Evolutionary conservation across 2,113 vertebrate genomes (phyloP).

Genomic region (Dendrocopos noguchii): DNA sequence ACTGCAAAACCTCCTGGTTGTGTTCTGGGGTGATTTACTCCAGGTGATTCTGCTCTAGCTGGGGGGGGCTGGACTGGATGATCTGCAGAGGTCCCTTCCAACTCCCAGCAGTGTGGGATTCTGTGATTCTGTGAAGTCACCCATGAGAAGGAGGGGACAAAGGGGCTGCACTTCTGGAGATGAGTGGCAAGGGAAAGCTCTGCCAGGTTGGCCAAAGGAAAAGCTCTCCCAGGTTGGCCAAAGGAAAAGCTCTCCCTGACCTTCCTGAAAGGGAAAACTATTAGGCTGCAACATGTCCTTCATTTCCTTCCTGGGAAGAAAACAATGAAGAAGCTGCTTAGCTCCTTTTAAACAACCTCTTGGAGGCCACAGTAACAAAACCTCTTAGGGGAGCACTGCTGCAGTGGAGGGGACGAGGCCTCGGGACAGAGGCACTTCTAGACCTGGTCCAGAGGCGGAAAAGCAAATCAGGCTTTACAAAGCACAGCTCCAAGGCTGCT

Average conservation of each 20-base stretch:
- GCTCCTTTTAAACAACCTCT: not conserved
- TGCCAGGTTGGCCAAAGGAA: not conserved
- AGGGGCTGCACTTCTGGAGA: not conserved
- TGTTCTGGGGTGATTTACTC: too few relatives aligned
- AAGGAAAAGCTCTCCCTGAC: not conserved
- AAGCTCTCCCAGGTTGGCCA: not conserved
- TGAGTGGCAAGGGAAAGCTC: not conserved
- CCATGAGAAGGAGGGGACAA: not conserved
- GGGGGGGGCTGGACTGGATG: too few relatives aligned
- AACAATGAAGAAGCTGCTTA: slow-evolving; percentile 22
- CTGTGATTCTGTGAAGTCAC: not conserved
- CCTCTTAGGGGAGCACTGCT: not conserved
- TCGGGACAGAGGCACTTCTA: not conserved
- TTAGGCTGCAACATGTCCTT: not conserved
- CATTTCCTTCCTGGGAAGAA: slow-evolving; percentile 5
- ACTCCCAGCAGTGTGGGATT: too few relatives aligned
- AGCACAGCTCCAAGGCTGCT: not conserved
- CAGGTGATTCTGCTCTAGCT: too few relatives aligned
- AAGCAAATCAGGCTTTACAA: not conserved
- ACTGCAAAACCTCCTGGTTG: too few relatives aligned
- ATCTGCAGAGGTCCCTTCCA: too few relatives aligned
- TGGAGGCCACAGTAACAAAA: not conserved
- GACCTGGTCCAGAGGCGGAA: not conserved
- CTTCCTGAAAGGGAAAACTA: slow-evolving; percentile 14
- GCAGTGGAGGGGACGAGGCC: not conserved